phyloP scores from a whole-genome alignment of 2,888 invertebrate genomes.

The Xanthorhoe spadicearia region DNA sequence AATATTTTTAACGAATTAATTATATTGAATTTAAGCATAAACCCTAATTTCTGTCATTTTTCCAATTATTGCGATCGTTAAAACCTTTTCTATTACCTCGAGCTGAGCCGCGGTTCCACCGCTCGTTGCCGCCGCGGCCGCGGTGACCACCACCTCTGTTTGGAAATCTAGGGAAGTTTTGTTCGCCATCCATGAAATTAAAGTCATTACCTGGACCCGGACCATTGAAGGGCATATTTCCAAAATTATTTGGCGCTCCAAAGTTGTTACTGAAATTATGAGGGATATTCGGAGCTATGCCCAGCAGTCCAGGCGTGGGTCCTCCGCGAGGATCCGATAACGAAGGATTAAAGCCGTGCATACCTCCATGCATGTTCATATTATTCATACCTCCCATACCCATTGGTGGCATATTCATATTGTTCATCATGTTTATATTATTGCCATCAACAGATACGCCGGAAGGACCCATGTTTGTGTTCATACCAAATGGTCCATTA shows the following conservation, averaged over 20 bases:
- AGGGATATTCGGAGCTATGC: conserved; percentile 83
- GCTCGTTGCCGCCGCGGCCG: conserved; percentile 76
- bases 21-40: neutral
- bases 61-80: conserved; percentile 81
- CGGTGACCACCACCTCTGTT: conserved; percentile 72
- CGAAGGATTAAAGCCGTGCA: conserved; percentile 74
- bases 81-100: conserved; percentile 81
- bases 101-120: conserved; percentile 77
- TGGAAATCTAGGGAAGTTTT: conserved; percentile 73
- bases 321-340: conserved; percentile 79
- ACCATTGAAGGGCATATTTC: conserved; percentile 77
- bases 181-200: conserved; percentile 75
- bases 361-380: conserved; percentile 68
- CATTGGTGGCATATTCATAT: conserved; percentile 73
- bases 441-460: conserved; percentile 62
- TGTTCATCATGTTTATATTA: conserved; percentile 67
- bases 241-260: conserved; percentile 73
- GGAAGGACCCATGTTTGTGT: conserved; percentile 61
- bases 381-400: conserved; percentile 75
- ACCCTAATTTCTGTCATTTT: conserved; percentile 75
- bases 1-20: conserved; percentile 47
- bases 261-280: conserved; percentile 76
- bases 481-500: conserved; percentile 65
- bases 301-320: conserved; percentile 83
- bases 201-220: conserved; percentile 73